Conservation (phyloP, 1,140 invertebrate species). For the Phocides pigmalion region DNA sequence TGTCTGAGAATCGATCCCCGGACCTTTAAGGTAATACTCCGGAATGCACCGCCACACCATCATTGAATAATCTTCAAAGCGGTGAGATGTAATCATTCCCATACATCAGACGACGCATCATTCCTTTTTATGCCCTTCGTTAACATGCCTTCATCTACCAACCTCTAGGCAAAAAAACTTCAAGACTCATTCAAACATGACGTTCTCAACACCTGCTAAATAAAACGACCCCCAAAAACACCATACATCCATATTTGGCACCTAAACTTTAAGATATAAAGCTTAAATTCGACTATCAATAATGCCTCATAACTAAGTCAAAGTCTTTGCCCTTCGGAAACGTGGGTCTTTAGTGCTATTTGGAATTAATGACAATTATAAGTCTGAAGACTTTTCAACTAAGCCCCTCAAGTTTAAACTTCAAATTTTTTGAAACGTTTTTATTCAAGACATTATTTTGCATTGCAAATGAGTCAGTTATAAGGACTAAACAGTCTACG, state of each 20-base stretch:
- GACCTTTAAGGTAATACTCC: too few relatives aligned
- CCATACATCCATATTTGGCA: neutral
- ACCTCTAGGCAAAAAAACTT: conserved; percentile 19
- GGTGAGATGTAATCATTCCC: too few relatives aligned
- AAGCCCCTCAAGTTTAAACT: conserved; percentile 18
- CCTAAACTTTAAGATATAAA: neutral
- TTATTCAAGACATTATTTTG: conserved; percentile 7
- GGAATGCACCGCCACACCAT: too few relatives aligned
- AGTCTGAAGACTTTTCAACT: conserved; percentile 18
- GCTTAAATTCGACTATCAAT: conserved; percentile 21
- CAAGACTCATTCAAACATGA: conserved; percentile 26
- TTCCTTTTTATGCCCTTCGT: neutral
- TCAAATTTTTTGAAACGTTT: conserved; percentile 6
- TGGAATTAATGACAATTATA: conserved; percentile 26
- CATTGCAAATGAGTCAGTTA: conserved; percentile 14
- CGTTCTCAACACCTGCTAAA: conserved; percentile 28
- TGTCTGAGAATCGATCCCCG: too few relatives aligned
- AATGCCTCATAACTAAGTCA: conserved; percentile 3
- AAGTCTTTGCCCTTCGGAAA: conserved; percentile 11
- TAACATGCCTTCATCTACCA: conserved; percentile 7
- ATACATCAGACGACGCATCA: neutral
- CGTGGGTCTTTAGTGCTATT: conserved; percentile 29
- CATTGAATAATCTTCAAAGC: too few relatives aligned
- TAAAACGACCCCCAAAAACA: neutral
- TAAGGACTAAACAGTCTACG: neutral